Evolutionary conservation across 2,888 invertebrate species (phyloP).

Genomic region (Leucoma salicis): DNA sequence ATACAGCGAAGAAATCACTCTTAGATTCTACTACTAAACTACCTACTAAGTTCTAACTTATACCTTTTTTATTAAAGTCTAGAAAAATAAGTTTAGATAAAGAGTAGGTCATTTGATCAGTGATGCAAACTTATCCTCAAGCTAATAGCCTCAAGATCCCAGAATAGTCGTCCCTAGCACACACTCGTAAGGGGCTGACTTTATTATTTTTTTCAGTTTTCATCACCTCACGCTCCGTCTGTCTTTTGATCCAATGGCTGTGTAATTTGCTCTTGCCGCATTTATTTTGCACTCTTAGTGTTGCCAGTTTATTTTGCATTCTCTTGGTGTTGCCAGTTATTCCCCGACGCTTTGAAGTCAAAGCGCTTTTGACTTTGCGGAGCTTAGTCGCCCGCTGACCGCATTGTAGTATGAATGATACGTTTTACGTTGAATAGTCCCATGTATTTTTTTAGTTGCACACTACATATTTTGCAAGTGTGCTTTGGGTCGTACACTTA

Average conservation of each 20-base stretch:
- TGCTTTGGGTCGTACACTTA: slow-evolving; percentile 23
- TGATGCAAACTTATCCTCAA: slow-evolving; percentile 15
- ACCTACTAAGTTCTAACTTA: too few species aligned
- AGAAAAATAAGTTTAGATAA: slow-evolving; percentile 8
- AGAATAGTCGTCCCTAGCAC: slow-evolving; percentile 63
- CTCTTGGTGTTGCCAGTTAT: slow-evolving; percentile 71
- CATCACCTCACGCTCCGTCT: slow-evolving; percentile 78
- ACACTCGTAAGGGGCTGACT: slow-evolving; percentile 53
- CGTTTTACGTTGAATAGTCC: slow-evolving; percentile 62
- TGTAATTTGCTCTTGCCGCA: slow-evolving; percentile 76
- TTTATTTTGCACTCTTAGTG: slow-evolving; percentile 78
- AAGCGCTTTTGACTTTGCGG: slow-evolving; percentile 73
- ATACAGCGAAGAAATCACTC: too few species aligned
- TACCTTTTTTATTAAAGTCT: not conserved
- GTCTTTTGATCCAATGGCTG: slow-evolving; percentile 79
- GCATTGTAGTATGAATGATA: slow-evolving; percentile 63
- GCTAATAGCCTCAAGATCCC: slow-evolving; percentile 46
- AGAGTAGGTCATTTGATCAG: slow-evolving; percentile 22
- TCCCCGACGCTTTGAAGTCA: slow-evolving; percentile 74
- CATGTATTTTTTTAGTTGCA: slow-evolving; percentile 42
- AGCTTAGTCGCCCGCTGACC: slow-evolving; percentile 65
- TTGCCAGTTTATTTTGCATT: slow-evolving; percentile 69
- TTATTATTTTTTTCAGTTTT: slow-evolving; percentile 77
- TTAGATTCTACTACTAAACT: too few species aligned
- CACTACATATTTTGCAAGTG: slow-evolving; percentile 31